Conservation (phyloP, 30 jellyfish, hydroid and myxozoan species). For the Rhopilema esculentum region DNA sequence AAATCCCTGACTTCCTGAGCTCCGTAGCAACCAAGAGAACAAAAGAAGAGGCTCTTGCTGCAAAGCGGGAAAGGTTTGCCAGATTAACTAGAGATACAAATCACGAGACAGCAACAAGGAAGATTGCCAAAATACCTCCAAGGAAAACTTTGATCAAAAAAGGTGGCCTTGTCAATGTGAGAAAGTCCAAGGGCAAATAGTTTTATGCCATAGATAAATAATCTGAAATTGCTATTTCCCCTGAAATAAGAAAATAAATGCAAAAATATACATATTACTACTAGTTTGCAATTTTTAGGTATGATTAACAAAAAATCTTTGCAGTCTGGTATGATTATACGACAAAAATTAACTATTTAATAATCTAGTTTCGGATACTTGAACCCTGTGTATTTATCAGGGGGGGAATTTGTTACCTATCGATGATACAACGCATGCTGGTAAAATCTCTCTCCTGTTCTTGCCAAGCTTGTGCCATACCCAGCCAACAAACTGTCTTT, state of each 20-base stretch:
- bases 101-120: not conserved
- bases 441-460: slow-evolving; percentile 3
- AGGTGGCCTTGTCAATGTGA: not conserved
- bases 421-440: slow-evolving; percentile 17
- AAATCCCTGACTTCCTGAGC: slow-evolving; percentile 7
- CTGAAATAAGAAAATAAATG: not conserved
- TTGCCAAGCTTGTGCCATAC: slow-evolving; percentile 18
- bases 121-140: not conserved
- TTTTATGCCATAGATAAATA: not conserved
- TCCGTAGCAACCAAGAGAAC: slow-evolving; percentile 11
- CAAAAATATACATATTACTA: slow-evolving; percentile 2
- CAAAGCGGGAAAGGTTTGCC: slow-evolving; percentile 21
- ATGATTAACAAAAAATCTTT: not conserved
- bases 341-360: not conserved
- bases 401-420: not conserved
- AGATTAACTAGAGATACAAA: not conserved
- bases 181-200: slow-evolving; percentile 8
- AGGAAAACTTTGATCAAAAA: not conserved
- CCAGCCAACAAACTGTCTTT: slow-evolving; percentile 10
- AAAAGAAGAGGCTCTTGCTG: slow-evolving; percentile 15
- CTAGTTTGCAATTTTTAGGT: not conserved
- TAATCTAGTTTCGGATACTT: slow-evolving; percentile 6
- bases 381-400: slow-evolving; percentile 8
- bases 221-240: not conserved
- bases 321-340: not conserved